Conservation (phyloP, 1,140 invertebrate genomes). For the Lepidurus couesii region DNA sequence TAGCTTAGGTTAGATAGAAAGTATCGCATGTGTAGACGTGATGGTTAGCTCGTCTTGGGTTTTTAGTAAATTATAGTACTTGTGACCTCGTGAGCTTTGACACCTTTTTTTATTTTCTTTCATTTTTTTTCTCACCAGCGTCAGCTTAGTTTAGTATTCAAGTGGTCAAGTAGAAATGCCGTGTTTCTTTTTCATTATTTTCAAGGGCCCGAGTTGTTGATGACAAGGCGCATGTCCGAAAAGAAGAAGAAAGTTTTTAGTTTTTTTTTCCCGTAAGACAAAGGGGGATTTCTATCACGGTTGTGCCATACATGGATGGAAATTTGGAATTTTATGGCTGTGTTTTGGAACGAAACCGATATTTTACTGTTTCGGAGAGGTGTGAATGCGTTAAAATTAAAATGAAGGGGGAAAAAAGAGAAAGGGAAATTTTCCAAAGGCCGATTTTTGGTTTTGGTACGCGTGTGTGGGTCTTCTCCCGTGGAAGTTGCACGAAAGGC, state of each 20-base stretch:
- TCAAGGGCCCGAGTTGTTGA: too few species aligned
- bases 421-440: too few species aligned
- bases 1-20: neutral
- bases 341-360: slow-evolving; percentile 14
- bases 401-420: too few species aligned
- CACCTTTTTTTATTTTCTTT: neutral
- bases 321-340: neutral
- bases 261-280: neutral
- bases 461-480: too few species aligned
- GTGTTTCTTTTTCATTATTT: neutral
- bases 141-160: slow-evolving; percentile 16
- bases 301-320: neutral
- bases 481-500: too few species aligned
- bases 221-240: too few species aligned
- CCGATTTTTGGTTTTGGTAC: too few species aligned
- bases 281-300: neutral
- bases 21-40: neutral
- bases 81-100: neutral
- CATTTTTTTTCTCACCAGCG: neutral
- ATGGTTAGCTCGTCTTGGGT: neutral
- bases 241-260: neutral
- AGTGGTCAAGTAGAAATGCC: neutral
- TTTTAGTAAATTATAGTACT: neutral
- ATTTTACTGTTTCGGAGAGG: neutral
- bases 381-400: too few species aligned